Percentiles rank a stretch among this genome's conserved stretches.
phyloP scores from a whole-genome alignment of 2,888 invertebrate genomes.

The Agrenia bidenticulata region DNA sequence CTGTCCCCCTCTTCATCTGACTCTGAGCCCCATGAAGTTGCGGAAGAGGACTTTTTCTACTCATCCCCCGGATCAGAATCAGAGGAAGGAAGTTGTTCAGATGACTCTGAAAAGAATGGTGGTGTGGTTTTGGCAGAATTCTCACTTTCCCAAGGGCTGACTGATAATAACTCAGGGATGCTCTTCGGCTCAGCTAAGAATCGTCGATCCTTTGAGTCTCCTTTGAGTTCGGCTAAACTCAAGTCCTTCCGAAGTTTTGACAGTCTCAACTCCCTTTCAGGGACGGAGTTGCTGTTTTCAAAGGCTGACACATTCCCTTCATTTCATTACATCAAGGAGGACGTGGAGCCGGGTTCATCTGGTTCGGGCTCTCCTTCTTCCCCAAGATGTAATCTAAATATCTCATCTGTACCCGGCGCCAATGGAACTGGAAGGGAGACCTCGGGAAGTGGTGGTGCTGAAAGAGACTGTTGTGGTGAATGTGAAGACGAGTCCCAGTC shows the following conservation, averaged over 20 bases:
- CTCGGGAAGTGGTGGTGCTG: slow-evolving; percentile 1
- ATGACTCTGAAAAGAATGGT: slow-evolving; percentile 47
- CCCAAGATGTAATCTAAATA: slow-evolving; percentile 9
- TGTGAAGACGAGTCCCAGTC: slow-evolving; percentile 32
- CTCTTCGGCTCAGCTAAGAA: slow-evolving; percentile 41
- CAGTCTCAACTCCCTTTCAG: slow-evolving; percentile 57
- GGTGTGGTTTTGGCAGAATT: slow-evolving; percentile 53
- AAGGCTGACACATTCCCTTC: slow-evolving; percentile 52
- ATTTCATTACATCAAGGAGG: slow-evolving; percentile 51
- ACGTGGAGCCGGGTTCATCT: slow-evolving; percentile 43
- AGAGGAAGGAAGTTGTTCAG: slow-evolving; percentile 40
- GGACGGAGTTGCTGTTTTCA: slow-evolving; percentile 53
- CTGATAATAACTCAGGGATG: slow-evolving; percentile 23
- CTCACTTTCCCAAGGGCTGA: slow-evolving; percentile 38
- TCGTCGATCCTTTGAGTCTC: slow-evolving; percentile 48
- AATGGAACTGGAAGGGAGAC: neutral
- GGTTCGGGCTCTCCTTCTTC: neutral
- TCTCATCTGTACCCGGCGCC: slow-evolving; percentile 15
- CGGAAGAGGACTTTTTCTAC: slow-evolving; percentile 53
- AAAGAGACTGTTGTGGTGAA: slow-evolving; percentile 6
- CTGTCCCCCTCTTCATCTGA: slow-evolving; percentile 43
- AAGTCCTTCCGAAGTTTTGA: slow-evolving; percentile 61
- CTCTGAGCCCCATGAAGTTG: slow-evolving; percentile 50
- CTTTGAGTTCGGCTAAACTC: slow-evolving; percentile 53
- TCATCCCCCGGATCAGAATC: slow-evolving; percentile 46